These are phyloP conservation scores for Stenchaetothrips biformis DNA, from an alignment of 2,888 invertebrate species.

Conservation along the genomic window DNA sequence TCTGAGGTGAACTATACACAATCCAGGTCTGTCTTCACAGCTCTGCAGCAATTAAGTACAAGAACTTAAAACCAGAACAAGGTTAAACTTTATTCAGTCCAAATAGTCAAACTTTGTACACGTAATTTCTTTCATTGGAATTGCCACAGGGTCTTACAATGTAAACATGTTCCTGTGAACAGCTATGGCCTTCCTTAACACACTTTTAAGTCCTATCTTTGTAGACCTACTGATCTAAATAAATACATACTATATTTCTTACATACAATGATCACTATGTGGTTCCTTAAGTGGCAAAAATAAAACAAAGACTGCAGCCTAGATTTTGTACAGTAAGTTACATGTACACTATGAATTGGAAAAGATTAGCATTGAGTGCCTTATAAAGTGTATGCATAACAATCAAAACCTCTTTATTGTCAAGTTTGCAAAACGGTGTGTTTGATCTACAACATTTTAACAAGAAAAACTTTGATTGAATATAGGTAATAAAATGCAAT, in stretches of 20 bases:
- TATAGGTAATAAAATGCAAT: background rate
- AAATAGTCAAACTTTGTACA: slow-evolving; percentile 25
- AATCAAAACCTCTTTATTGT: background rate
- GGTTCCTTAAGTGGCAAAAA: slow-evolving; percentile 15
- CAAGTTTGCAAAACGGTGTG: slow-evolving; percentile 15
- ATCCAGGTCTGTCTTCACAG: too few species aligned
- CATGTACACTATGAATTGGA: background rate
- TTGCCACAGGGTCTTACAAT: background rate
- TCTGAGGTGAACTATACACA: too few species aligned
- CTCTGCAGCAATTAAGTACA: too few species aligned
- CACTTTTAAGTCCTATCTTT: background rate
- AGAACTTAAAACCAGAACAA: slow-evolving; percentile 4
- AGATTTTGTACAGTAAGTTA: background rate
- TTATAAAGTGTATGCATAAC: background rate
- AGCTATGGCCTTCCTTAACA: background rate
- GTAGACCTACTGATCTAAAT: background rate
- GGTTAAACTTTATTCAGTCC: slow-evolving; percentile 25
- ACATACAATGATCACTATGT: slow-evolving; percentile 13
- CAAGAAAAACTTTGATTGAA: background rate
- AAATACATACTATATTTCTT: slow-evolving; percentile 4
- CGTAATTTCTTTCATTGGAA: slow-evolving; percentile 12
- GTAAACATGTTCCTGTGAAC: background rate
- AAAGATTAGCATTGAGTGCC: background rate
- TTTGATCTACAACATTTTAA: background rate
- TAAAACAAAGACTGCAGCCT: background rate